phyloP scores from a whole-genome alignment of 2,888 invertebrate genomes.

The Nemotelus nigrinus region DNA sequence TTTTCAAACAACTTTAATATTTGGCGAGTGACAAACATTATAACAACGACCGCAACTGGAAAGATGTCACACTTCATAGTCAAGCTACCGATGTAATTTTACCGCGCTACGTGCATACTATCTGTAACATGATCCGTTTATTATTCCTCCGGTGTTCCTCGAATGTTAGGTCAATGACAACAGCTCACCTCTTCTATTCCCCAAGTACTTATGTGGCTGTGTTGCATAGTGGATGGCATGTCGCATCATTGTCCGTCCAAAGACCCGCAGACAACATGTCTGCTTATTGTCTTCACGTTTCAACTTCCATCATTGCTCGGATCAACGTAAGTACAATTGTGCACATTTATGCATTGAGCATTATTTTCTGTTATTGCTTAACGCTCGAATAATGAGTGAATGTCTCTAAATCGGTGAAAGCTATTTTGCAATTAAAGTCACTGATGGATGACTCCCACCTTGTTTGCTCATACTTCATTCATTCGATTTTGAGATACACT shows the following conservation, averaged over 20 bases:
- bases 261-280: neutral
- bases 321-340: conserved; percentile 4
- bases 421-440: too few relatives aligned
- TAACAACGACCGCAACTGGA: neutral
- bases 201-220: too few relatives aligned
- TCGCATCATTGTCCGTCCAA: conserved; percentile 23
- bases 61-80: neutral
- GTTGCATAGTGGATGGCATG: conserved; percentile 11
- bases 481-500: too few relatives aligned
- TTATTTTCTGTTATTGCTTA: conserved; percentile 18
- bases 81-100: neutral
- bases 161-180: conserved; percentile 29
- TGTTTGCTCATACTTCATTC: too few relatives aligned
- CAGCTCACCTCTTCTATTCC: conserved; percentile 5
- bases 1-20: conserved; percentile 14
- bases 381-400: neutral
- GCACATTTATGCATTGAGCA: neutral
- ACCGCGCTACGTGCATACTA: conserved; percentile 14
- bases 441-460: too few relatives aligned
- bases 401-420: too few relatives aligned
- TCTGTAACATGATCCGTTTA: conserved; percentile 12
- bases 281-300: conserved; percentile 1
- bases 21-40: neutral
- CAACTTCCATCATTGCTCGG: conserved; percentile 11
- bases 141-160: conserved; percentile 16